A percentile compares a stretch with the other conserved stretches of the same genome.
These are phyloP conservation scores for Pyrocephalus nanus DNA, from an alignment of 2,797 vertebrate genomes.

Conservation along the genomic window DNA sequence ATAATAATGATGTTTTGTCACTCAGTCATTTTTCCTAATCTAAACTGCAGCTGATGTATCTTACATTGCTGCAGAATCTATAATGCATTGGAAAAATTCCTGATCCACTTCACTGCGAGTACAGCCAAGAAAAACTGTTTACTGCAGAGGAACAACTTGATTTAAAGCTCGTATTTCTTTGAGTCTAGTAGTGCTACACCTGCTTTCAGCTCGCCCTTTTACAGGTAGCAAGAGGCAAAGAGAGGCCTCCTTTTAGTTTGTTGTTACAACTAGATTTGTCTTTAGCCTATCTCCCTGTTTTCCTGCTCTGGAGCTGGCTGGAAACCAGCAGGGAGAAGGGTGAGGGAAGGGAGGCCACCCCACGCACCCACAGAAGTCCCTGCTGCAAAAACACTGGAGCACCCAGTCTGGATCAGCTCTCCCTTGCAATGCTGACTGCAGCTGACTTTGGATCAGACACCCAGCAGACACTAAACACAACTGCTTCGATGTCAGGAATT, in stretches of 20 bases:
- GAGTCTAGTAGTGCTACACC: not conserved
- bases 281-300: not conserved
- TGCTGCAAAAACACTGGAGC: not conserved
- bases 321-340: accelerated
- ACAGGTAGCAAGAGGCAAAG: not conserved
- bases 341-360: not conserved
- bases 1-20: not conserved
- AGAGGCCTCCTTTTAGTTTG: not conserved
- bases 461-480: not conserved
- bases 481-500: not conserved
- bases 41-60: not conserved
- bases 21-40: not conserved
- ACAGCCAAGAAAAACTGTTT: not conserved
- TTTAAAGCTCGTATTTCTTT: not conserved
- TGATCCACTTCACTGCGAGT: not conserved
- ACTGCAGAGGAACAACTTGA: not conserved
- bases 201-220: not conserved
- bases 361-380: not conserved
- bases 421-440: not conserved
- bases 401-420: not conserved
- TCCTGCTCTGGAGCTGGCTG: not conserved
- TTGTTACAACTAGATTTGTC: not conserved
- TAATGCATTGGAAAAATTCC: not conserved
- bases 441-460: not conserved
- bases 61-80: not conserved